Percentiles rank a stretch among this genome's conserved stretches.
Evolutionary conservation across 2,113 vertebrate species (phyloP).

Genomic region (Pterocles orientalis): DNA sequence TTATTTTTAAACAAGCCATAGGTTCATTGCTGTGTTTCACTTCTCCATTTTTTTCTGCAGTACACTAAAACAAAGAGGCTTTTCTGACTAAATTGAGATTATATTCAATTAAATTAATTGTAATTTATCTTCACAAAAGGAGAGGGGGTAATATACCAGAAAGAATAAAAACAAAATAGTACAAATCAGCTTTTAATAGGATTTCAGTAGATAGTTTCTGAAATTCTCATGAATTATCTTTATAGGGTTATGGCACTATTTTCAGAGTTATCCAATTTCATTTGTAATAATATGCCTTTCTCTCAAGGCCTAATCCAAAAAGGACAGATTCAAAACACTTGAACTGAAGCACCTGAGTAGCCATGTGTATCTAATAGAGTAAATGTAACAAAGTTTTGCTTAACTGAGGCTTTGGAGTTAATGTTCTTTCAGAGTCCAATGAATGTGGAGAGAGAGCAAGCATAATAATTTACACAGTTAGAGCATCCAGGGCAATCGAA

Average conservation of each 20-base stretch:
- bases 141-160: background rate
- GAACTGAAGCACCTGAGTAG: background rate
- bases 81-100: background rate
- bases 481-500: accelerated
- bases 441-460: background rate
- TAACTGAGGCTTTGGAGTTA: background rate
- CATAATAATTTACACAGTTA: background rate
- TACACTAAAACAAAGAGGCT: background rate
- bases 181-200: background rate
- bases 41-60: background rate
- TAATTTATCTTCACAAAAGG: background rate
- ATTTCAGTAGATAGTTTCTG: background rate
- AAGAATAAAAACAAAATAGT: background rate
- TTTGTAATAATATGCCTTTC: background rate
- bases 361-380: background rate
- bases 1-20: background rate
- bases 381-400: background rate
- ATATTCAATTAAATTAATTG: background rate
- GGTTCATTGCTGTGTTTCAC: background rate
- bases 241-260: background rate
- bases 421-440: background rate
- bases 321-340: background rate
- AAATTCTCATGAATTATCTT: background rate
- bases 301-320: background rate
- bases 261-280: background rate